Evolutionary conservation across 2,888 invertebrate genomes (phyloP), one percentile per base, ranked within the genome.

Genomic region (Troilus luridus): DNA sequence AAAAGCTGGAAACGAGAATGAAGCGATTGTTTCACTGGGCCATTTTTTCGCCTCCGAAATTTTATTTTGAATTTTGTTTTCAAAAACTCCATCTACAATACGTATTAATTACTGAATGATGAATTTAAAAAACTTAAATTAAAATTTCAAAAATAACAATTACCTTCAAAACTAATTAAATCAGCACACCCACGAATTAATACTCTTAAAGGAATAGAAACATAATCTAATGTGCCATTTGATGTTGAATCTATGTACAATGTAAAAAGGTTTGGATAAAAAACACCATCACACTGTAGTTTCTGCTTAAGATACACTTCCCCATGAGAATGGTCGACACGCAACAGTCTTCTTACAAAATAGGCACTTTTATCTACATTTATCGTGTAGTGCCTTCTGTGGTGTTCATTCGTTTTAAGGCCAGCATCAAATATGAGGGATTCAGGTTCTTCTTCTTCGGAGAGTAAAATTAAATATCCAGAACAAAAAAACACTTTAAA

Each of bases 241-340:
- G 97, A 97, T 90, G 97, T 97, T 64, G 98, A 98, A 94, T 98
- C 98, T 92, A 98, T 96, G 94, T 97, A 97, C 93, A 98, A 96
- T 9, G 97, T 98, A 94, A 98, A 98, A 91, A 98, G 95, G 93
- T 97, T 97, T 0, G 98, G 98, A 94, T 98, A 98, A 93, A 96
- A 96, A 62, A 97, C 95, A 92, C 97, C 97, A 93, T 97, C 96
- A 94, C 98, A 98, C 93, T 96, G 95, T 21, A 98, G 94, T 91
- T 95, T 95, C 93, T 96, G 96, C 92, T 96, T 95, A 67, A 98
- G 94, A n/a, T 96, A 96, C 91, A 98, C 96, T 92, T 96, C 95
- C 24, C 98, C 98, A 92, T 95, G 96, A 93, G 96, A 96, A 91
- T 96, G 95, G 94, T 97, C 96, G 91, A 98, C 97, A 93, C 96